A percentile compares a stretch with the other conserved stretches of the same genome.
phyloP scores from a whole-genome alignment of 2,888 invertebrate species.

The Hyalella azteca region DNA sequence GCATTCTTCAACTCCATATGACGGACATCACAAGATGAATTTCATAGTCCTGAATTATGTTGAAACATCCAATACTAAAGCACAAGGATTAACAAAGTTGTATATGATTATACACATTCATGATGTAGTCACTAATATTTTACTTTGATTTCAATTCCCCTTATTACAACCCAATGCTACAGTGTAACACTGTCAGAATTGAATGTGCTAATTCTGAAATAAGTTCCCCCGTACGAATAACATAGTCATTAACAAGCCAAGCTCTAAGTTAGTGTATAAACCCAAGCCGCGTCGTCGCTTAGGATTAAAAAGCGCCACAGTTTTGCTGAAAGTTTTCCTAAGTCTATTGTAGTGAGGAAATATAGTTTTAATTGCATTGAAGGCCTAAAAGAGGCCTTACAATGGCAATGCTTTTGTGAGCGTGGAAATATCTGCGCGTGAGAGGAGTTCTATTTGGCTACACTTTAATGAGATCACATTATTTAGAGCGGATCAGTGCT shows the following conservation, averaged over 20 bases:
- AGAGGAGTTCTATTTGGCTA: background rate
- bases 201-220: too few relatives aligned
- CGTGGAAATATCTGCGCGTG: constrained; percentile 8
- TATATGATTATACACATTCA: too few relatives aligned
- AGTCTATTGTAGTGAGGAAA: constrained; percentile 20
- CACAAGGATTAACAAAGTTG: too few relatives aligned
- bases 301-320: constrained; percentile 24
- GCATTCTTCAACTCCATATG: too few relatives aligned
- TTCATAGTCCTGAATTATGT: too few relatives aligned
- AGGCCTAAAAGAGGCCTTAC: constrained; percentile 29
- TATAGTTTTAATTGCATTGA: constrained; percentile 36
- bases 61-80: too few relatives aligned
- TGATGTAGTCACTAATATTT: too few relatives aligned
- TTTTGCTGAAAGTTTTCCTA: constrained; percentile 23
- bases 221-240: constrained; percentile 28
- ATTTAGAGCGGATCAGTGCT: too few relatives aligned
- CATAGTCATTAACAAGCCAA: constrained; percentile 26
- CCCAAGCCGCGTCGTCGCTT: background rate
- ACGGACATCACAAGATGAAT: too few relatives aligned
- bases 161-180: too few relatives aligned
- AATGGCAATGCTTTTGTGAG: background rate
- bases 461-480: constrained; percentile 14
- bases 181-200: too few relatives aligned
- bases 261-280: constrained; percentile 4
- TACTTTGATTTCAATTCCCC: too few relatives aligned